Conservation (phyloP, 2,113 vertebrate genomes). For the Podocnemis expansa region DNA sequence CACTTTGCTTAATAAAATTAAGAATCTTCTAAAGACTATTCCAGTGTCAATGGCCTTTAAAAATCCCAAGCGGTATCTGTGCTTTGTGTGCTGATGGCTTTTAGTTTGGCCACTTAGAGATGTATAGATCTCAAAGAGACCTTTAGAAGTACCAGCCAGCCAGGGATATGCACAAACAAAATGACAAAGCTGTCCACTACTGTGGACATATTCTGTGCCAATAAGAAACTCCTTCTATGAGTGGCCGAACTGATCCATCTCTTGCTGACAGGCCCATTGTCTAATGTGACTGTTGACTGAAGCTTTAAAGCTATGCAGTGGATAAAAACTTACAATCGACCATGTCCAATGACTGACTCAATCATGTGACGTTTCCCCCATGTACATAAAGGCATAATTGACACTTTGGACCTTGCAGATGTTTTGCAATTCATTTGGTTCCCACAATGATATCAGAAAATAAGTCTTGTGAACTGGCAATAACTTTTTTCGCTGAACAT, state of each 20-base stretch:
- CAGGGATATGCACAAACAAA: constrained; percentile 56
- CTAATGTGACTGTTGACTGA: constrained; percentile 70
- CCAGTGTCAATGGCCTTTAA: constrained; percentile 8
- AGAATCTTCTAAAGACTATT: not conserved
- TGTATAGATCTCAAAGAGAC: constrained; percentile 13
- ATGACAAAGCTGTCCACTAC: constrained; percentile 45
- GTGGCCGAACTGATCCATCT: constrained; percentile 78
- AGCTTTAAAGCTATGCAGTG: constrained; percentile 74
- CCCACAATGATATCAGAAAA: constrained; percentile 76
- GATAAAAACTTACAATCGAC: constrained; percentile 78
- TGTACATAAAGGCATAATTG: constrained; percentile 77
- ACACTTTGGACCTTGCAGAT: constrained; percentile 77
- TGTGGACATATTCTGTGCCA: constrained; percentile 64
- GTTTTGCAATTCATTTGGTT: constrained; percentile 78
- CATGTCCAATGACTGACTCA: constrained; percentile 79
- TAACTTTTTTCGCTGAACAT: constrained; percentile 49
- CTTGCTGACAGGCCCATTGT: constrained; percentile 74
- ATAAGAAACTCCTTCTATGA: constrained; percentile 61
- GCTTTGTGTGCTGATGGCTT: constrained; percentile 24
- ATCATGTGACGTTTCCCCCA: constrained; percentile 77
- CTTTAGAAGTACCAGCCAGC: constrained; percentile 30
- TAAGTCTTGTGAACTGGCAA: constrained; percentile 68
- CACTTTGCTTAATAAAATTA: constrained; percentile 3
- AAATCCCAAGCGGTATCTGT: constrained; percentile 17
- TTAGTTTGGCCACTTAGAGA: constrained; percentile 5